Conservation (phyloP, 1,140 invertebrate genomes). For the Trichoplusia ni region DNA sequence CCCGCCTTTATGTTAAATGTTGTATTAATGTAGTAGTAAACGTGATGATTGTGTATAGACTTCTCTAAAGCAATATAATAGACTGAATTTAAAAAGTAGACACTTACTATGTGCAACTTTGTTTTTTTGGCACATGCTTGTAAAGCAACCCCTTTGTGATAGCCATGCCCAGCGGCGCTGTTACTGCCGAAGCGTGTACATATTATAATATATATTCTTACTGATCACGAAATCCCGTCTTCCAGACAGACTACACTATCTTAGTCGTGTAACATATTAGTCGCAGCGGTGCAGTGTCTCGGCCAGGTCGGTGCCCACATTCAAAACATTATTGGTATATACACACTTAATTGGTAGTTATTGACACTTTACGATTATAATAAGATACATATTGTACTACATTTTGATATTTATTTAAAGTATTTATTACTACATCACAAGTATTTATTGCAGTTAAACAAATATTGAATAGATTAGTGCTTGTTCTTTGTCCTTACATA, state of each 20-base stretch:
- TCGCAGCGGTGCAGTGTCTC: neutral
- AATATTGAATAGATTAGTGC: conserved; percentile 13
- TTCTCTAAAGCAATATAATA: conserved; percentile 18
- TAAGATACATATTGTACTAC: conserved; percentile 12
- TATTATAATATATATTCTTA: too few relatives aligned
- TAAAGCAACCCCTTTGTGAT: neutral
- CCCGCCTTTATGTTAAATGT: conserved; percentile 19
- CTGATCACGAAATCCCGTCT: conserved; percentile 2
- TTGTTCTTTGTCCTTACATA: conserved; percentile 5
- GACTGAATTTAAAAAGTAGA: conserved; percentile 11
- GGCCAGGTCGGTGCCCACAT: neutral
- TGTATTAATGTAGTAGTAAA: conserved; percentile 11
- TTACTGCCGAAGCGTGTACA: too few relatives aligned
- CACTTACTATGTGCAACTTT: neutral
- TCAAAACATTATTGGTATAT: conserved; percentile 8
- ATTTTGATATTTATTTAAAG: conserved; percentile 13
- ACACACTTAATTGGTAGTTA: conserved; percentile 10
- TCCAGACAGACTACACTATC: neutral
- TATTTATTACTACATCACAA: conserved; percentile 7
- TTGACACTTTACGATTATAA: conserved; percentile 9
- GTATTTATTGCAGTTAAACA: conserved; percentile 7
- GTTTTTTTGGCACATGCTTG: neutral
- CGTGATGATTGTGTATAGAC: conserved; percentile 1
- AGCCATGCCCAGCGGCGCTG: neutral
- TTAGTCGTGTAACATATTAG: neutral